Conservation (phyloP, 2,113 vertebrate genomes). For the Ardeotis arabs region DNA sequence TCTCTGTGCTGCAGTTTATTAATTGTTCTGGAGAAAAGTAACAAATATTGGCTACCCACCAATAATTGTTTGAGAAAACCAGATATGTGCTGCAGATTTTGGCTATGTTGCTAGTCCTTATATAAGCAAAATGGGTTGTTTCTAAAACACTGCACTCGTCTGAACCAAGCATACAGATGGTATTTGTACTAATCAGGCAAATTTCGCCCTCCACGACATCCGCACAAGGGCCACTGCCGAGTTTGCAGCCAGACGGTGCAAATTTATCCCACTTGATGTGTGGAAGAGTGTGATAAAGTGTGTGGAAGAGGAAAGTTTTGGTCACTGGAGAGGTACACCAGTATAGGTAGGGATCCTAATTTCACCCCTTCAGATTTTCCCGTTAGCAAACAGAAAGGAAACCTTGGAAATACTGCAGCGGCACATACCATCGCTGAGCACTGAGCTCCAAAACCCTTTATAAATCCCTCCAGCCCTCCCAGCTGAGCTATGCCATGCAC, state of each 20-base stretch:
- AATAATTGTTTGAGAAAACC: constrained; percentile 44
- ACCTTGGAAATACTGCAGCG: background rate
- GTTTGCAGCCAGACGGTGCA: background rate
- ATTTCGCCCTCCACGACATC: background rate
- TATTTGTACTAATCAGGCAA: background rate
- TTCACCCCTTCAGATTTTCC: background rate
- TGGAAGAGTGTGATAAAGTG: background rate
- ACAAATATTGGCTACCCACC: constrained; percentile 48
- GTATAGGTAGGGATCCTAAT: background rate
- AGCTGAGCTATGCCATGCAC: background rate
- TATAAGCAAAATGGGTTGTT: constrained; percentile 49
- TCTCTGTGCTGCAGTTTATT: background rate
- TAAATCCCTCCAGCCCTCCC: background rate
- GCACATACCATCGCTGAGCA: background rate
- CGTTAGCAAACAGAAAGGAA: background rate
- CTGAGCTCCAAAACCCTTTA: background rate
- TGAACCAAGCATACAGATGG: background rate
- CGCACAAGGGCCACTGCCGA: background rate
- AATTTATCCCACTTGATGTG: background rate
- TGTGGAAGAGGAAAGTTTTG: background rate
- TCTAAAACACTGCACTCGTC: constrained; percentile 11
- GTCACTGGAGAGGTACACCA: background rate
- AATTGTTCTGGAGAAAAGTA: constrained; percentile 36
- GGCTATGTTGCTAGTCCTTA: background rate
- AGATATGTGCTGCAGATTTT: constrained; percentile 35